Conservation (phyloP, 92 coral and sea anemone genomes). For the Virgularia gustaviana region DNA sequence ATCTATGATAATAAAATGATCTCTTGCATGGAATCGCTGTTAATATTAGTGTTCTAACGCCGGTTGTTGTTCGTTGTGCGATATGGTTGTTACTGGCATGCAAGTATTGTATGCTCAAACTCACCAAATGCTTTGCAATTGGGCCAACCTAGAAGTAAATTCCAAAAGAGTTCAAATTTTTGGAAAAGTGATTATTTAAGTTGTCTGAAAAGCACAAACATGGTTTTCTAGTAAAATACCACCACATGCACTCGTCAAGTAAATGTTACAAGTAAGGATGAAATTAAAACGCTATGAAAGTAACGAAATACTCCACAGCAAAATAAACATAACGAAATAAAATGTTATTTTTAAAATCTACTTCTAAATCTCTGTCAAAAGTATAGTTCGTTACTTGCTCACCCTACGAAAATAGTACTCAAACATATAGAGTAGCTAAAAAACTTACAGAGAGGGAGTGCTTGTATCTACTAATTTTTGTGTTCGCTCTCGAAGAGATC, state of each 20-base stretch:
- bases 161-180: not conserved
- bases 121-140: not conserved
- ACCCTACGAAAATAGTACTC: conserved; percentile 10
- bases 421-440: conserved; percentile 7
- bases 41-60: no score
- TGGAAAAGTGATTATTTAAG: not conserved
- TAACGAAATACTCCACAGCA: conserved; percentile 20
- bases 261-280: no score
- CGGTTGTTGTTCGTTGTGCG: no score
- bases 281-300: not conserved
- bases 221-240: no score
- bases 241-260: no score
- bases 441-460: no score
- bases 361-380: conserved; percentile 17
- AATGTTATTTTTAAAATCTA: conserved; percentile 9
- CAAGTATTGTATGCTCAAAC: not conserved
- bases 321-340: conserved; percentile 22
- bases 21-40: no score
- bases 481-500: no score
- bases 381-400: conserved; percentile 23
- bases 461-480: no score
- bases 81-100: no score
- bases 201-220: not conserved
- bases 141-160: not conserved
- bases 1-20: no score